phyloP scores from a whole-genome alignment of 2,888 invertebrate genomes.

The Xestoiulus laeticollis region DNA sequence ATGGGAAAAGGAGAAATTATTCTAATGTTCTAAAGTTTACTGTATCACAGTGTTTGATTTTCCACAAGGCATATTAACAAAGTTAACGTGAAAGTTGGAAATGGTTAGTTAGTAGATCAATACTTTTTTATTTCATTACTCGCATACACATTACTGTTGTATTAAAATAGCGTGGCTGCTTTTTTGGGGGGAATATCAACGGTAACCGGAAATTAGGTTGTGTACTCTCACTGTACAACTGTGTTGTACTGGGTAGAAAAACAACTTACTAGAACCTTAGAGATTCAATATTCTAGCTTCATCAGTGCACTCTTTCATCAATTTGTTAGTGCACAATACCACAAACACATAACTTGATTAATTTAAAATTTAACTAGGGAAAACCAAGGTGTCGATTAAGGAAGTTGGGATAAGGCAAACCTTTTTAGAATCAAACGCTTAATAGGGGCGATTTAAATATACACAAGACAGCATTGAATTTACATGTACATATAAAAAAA shows the following conservation, averaged over 20 bases:
- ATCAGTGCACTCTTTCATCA: background rate
- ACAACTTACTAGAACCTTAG: background rate
- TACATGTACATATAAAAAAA: background rate
- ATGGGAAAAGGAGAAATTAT: too few species aligned
- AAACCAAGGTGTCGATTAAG: background rate
- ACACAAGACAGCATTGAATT: background rate
- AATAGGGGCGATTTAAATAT: background rate
- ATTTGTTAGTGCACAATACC: background rate
- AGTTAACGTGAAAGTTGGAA: slow-evolving; percentile 17
- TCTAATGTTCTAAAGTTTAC: too few species aligned
- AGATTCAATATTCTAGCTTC: background rate
- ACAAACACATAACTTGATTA: background rate
- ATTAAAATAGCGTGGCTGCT: background rate
- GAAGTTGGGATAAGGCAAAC: background rate
- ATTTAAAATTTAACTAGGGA: background rate
- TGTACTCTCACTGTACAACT: background rate
- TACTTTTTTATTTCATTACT: slow-evolving; percentile 19
- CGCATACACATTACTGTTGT: slow-evolving; percentile 1
- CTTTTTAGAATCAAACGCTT: background rate
- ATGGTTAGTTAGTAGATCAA: background rate
- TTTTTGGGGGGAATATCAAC: background rate
- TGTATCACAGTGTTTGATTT: too few species aligned
- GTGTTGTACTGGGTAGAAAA: background rate
- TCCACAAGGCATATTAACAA: background rate
- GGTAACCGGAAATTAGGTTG: background rate